Percentiles rank a stretch among this genome's conserved stretches.
Conservation (phyloP, 2,113 vertebrate species). For the Procavia capensis region DNA sequence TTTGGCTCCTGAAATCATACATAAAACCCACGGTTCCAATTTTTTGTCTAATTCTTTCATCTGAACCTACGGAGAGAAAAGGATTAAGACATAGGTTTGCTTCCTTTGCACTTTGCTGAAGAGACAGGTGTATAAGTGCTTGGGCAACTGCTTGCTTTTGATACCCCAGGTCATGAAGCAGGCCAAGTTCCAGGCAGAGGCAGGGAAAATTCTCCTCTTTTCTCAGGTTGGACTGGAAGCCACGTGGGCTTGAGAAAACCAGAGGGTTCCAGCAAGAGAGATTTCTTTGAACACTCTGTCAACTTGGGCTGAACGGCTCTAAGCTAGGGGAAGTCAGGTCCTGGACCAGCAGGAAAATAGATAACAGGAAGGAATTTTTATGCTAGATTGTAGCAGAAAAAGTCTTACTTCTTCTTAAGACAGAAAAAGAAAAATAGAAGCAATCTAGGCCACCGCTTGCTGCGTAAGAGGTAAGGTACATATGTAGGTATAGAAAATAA, state of each 20-base stretch:
- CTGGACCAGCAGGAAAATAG: background rate
- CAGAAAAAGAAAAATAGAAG: background rate
- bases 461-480: background rate
- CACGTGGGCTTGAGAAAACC: background rate
- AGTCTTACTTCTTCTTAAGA: background rate
- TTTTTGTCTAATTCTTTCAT: background rate
- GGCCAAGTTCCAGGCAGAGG: background rate
- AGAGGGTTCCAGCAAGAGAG: background rate
- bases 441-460: background rate
- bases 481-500: background rate
- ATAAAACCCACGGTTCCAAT: background rate
- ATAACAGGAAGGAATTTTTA: background rate
- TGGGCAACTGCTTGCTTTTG: background rate
- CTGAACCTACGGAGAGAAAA: background rate
- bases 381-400: background rate
- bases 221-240: background rate
- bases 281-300: background rate
- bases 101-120: background rate
- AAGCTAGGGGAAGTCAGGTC: background rate
- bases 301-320: background rate
- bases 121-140: background rate
- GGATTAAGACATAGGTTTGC: background rate
- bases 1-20: background rate
- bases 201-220: background rate
- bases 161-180: background rate